A percentile compares a stretch with the other conserved stretches of the same genome.
Evolutionary conservation across 2,797 vertebrate genomes (phyloP).

Genomic region (Chiloscyllium punctatum): DNA sequence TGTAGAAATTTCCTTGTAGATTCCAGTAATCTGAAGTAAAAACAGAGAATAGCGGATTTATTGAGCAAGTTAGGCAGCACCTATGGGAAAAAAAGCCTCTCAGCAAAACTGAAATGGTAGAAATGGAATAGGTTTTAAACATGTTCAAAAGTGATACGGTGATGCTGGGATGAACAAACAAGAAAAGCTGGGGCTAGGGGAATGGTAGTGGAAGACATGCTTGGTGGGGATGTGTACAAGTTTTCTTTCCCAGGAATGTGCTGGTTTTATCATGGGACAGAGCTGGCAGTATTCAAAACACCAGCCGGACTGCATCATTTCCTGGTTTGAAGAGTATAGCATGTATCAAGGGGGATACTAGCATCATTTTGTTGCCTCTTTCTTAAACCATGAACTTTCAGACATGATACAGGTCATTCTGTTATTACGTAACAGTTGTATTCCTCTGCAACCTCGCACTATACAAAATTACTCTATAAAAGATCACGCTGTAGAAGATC

Average conservation of each 20-base stretch:
- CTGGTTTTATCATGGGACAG: not conserved
- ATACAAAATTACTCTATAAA: no score
- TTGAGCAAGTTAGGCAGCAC: not conserved
- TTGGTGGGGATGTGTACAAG: not conserved
- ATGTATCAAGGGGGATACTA: not conserved
- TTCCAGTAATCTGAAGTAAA: not conserved
- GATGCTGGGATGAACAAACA: not conserved
- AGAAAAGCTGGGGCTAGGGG: not conserved
- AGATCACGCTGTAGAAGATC: no score
- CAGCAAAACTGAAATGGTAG: not conserved
- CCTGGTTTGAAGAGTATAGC: not conserved
- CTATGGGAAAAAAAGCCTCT: not conserved
- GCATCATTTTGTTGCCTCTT: not conserved
- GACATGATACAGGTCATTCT: not conserved
- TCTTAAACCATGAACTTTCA: not conserved
- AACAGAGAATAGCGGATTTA: not conserved
- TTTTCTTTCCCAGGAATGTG: not conserved
- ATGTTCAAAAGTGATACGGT: not conserved
- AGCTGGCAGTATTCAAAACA: not conserved
- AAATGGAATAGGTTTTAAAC: not conserved
- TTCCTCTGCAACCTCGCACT: no score
- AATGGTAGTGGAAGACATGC: not conserved
- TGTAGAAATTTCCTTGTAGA: not conserved
- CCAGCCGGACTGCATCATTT: not conserved
- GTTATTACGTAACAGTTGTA: no score